Percentiles rank a stretch among this genome's conserved stretches.
Evolutionary conservation across 2,888 invertebrate species (phyloP).

Genomic region (Ormyrus nitidulus): DNA sequence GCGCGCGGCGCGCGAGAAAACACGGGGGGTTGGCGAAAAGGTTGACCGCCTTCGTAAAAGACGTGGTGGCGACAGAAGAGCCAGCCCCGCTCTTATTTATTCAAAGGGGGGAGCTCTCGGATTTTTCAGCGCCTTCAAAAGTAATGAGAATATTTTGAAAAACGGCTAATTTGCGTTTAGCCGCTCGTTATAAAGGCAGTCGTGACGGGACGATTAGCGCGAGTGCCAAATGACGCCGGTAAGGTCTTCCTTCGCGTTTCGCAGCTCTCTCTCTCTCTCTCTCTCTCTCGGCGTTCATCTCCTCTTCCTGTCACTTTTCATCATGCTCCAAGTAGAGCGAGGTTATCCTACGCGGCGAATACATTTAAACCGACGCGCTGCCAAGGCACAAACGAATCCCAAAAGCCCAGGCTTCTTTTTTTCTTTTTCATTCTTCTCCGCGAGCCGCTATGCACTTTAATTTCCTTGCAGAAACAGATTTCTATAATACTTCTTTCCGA

Average conservation of each 20-base stretch:
- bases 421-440: not conserved
- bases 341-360: slow-evolving; percentile 34
- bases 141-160: slow-evolving; percentile 47
- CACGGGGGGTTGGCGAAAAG: slow-evolving; percentile 37
- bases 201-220: slow-evolving; percentile 40
- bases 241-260: slow-evolving; percentile 33
- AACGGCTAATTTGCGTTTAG: slow-evolving; percentile 44
- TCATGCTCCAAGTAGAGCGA: slow-evolving; percentile 56
- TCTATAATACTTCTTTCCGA: not conserved
- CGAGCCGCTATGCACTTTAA: not conserved
- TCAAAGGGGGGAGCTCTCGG: slow-evolving; percentile 56
- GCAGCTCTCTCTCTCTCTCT: slow-evolving; percentile 6
- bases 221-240: slow-evolving; percentile 44
- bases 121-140: slow-evolving; percentile 43
- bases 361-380: not conserved
- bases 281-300: slow-evolving; percentile 30
- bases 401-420: not conserved
- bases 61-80: slow-evolving; percentile 66
- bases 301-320: slow-evolving; percentile 57
- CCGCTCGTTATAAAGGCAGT: slow-evolving; percentile 8
- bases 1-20: slow-evolving; percentile 39
- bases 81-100: slow-evolving; percentile 63
- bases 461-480: not conserved
- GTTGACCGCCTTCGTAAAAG: slow-evolving; percentile 69
- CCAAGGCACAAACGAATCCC: slow-evolving; percentile 2